These are phyloP conservation scores for Ruditapes philippinarum DNA, from an alignment of 1,140 invertebrate genomes.

Conservation along the genomic window DNA sequence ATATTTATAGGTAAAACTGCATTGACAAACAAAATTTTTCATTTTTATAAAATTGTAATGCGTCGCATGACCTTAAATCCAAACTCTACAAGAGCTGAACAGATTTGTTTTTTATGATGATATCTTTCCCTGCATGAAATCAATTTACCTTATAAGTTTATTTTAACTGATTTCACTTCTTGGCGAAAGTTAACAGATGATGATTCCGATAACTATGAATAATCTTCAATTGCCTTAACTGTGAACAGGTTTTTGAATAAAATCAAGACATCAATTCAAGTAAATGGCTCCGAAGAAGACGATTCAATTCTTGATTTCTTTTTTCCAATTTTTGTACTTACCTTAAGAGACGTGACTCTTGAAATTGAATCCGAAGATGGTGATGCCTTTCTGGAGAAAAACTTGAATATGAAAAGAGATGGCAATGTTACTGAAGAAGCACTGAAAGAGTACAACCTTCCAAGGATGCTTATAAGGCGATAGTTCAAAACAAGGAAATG, in stretches of 20 bases:
- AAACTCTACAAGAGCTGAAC: too few relatives aligned
- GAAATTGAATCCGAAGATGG: neutral
- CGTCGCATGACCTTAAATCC: too few relatives aligned
- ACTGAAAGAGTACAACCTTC: neutral
- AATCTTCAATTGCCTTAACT: neutral
- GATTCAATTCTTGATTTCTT: slow-evolving; percentile 9
- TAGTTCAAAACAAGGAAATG: neutral
- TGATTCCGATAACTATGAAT: too few relatives aligned
- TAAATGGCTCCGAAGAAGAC: neutral
- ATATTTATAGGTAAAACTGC: too few relatives aligned
- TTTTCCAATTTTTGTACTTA: neutral
- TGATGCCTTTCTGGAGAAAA: neutral
- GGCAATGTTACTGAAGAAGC: neutral
- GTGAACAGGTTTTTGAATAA: neutral
- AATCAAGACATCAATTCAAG: neutral
- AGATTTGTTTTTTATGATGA: too few relatives aligned
- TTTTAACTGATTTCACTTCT: too few relatives aligned
- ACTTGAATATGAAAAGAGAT: neutral
- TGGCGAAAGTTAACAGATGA: too few relatives aligned
- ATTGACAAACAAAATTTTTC: too few relatives aligned
- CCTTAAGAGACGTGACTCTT: neutral
- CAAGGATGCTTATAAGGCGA: neutral
- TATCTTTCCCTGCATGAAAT: too few relatives aligned
- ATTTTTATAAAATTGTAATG: too few relatives aligned
- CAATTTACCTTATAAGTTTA: too few relatives aligned